Evolutionary conservation across 2,888 invertebrate species (phyloP).

Genomic region (Brenthis hecate): DNA sequence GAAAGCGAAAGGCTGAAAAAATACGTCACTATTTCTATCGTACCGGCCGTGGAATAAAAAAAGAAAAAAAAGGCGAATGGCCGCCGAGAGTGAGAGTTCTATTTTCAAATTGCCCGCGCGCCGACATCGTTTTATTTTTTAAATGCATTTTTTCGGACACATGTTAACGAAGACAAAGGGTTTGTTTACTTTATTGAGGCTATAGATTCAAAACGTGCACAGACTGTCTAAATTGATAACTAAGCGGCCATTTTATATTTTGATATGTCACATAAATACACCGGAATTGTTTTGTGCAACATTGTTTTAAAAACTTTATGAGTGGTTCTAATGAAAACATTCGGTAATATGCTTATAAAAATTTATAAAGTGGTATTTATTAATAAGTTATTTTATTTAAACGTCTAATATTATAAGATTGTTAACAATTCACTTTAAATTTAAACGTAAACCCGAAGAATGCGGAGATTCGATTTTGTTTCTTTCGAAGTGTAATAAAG

Average conservation of each 20-base stretch:
- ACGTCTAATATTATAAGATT: too few relatives aligned
- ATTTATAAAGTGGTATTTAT: too few relatives aligned
- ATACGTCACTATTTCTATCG: conserved; percentile 79
- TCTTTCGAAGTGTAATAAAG: conserved; percentile 20
- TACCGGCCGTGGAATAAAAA: conserved; percentile 65
- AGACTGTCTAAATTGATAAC: conserved; percentile 15
- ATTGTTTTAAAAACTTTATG: not conserved
- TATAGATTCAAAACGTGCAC: conserved; percentile 14
- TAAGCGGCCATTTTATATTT: conserved; percentile 18
- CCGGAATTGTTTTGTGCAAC: conserved; percentile 1
- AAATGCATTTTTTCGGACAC: conserved; percentile 50
- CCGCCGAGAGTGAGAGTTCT: conserved; percentile 73
- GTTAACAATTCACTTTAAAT: too few relatives aligned
- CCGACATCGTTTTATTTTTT: conserved; percentile 55
- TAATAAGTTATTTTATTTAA: too few relatives aligned
- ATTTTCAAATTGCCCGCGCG: conserved; percentile 71
- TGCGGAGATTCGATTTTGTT: conserved; percentile 15
- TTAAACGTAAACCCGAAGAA: not conserved
- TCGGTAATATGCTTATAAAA: too few relatives aligned
- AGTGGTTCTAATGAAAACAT: not conserved
- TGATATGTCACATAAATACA: not conserved
- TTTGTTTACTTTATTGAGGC: conserved; percentile 18
- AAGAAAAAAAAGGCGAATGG: conserved; percentile 59
- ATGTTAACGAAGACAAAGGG: conserved; percentile 46
- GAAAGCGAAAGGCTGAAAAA: conserved; percentile 73